Conservation (phyloP, 2,797 vertebrate species). For the Tangara arthus region DNA sequence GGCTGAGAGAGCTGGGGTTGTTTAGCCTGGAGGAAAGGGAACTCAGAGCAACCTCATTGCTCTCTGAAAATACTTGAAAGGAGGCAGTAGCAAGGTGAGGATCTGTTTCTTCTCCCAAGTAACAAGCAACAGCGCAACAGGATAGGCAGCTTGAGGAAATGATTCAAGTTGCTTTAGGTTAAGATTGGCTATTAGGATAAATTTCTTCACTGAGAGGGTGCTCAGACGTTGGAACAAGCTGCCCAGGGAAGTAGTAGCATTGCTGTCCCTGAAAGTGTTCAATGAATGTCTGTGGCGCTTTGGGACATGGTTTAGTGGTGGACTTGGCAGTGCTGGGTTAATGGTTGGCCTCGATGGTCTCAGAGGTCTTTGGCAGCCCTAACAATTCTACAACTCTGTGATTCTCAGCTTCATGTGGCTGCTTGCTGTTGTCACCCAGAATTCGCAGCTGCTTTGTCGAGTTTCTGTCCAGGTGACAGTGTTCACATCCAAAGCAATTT, state of each 20-base stretch:
- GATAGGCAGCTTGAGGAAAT: neutral
- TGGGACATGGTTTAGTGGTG: neutral
- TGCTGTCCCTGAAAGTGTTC: neutral
- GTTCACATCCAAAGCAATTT: neutral
- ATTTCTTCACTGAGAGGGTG: neutral
- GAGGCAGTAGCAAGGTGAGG: accelerated
- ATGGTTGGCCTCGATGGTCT: neutral
- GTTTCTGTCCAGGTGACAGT: neutral
- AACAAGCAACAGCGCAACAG: neutral
- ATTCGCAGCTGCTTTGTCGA: neutral
- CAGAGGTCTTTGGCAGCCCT: neutral
- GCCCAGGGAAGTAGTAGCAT: neutral
- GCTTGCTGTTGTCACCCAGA: neutral
- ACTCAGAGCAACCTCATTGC: neutral
- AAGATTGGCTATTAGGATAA: neutral
- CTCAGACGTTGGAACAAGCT: neutral
- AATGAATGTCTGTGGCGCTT: neutral
- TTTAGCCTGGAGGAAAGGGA: neutral
- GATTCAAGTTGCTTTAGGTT: neutral
- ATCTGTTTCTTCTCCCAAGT: neutral
- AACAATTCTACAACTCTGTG: neutral
- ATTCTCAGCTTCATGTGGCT: neutral
- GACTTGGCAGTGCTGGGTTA: neutral
- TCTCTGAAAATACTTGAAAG: neutral
- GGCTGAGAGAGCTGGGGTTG: neutral